Conservation (phyloP, 2,888 invertebrate genomes). For the Agapetus fuscipes region DNA sequence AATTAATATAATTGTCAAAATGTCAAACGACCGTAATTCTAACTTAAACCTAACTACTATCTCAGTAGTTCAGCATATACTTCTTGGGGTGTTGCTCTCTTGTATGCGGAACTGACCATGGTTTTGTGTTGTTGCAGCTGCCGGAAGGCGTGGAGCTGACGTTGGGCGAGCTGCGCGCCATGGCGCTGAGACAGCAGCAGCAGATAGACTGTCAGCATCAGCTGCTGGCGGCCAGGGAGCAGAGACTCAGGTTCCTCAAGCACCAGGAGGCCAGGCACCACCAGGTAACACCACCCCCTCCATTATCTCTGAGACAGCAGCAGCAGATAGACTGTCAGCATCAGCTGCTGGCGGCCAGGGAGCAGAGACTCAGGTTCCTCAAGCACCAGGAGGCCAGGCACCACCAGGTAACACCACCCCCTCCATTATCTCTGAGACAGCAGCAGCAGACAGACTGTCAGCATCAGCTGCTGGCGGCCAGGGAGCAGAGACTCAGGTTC, state of each 20-base stretch:
- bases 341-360: constrained; percentile 82
- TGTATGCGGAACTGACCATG: no score
- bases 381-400: constrained; percentile 85
- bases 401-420: constrained; percentile 39
- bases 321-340: constrained; percentile 96
- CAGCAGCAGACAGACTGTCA: constrained; percentile 97
- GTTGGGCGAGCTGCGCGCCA: constrained; percentile 93
- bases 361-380: constrained; percentile 86
- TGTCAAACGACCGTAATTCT: no score
- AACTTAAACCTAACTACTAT: no score
- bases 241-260: constrained; percentile 86
- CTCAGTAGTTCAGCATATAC: no score
- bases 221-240: constrained; percentile 86
- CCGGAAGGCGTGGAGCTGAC: constrained; percentile 87
- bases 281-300: constrained; percentile 32
- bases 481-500: constrained; percentile 87
- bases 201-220: constrained; percentile 94
- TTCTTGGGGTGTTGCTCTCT: no score
- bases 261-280: constrained; percentile 80
- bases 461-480: constrained; percentile 82
- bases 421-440: constrained; percentile 71
- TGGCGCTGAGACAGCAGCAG: constrained; percentile 95
- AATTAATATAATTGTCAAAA: no score
- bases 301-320: constrained; percentile 83
- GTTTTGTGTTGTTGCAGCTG: constrained; percentile 52